Evolutionary conservation across 1,140 invertebrate genomes (phyloP).

Genomic region (Onthophagus taurus): DNA sequence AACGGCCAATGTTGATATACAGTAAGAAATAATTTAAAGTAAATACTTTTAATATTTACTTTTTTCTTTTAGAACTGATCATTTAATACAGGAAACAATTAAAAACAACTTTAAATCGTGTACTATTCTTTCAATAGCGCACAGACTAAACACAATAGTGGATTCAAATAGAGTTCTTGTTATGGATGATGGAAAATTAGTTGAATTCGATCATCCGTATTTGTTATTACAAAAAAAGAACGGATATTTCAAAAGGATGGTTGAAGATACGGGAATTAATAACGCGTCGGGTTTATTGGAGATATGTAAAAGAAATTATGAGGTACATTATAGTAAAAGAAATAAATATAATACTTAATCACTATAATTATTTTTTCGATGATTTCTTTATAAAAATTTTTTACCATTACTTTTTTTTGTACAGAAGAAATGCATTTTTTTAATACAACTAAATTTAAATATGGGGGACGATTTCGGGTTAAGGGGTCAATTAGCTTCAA

Average conservation of each 20-base stretch:
- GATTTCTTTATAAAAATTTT: too few species aligned
- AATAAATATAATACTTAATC: too few species aligned
- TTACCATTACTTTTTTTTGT: too few species aligned
- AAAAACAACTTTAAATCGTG: slow-evolving; percentile 60
- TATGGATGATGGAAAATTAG: slow-evolving; percentile 50
- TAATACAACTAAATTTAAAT: too few species aligned
- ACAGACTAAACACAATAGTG: slow-evolving; percentile 60
- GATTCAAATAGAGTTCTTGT: slow-evolving; percentile 66
- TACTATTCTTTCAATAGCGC: slow-evolving; percentile 76
- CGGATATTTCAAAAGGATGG: slow-evolving; percentile 19
- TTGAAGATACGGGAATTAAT: slow-evolving; percentile 12
- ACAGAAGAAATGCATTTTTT: slow-evolving; percentile 1
- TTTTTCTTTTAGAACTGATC: slow-evolving; percentile 50
- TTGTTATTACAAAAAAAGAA: slow-evolving; percentile 43
- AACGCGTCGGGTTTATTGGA: slow-evolving; percentile 12
- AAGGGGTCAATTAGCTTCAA: too few species aligned
- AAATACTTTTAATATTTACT: too few species aligned
- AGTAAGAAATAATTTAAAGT: too few species aligned
- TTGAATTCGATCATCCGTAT: slow-evolving; percentile 50
- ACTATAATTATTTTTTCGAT: too few species aligned
- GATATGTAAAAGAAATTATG: slow-evolving; percentile 13
- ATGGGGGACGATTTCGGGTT: too few species aligned
- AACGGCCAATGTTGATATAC: slow-evolving; percentile 45
- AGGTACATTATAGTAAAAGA: too few species aligned
- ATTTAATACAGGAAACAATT: slow-evolving; percentile 62